Conservation (phyloP, 2,888 invertebrate genomes). For the Dolichopus griseipennis region DNA sequence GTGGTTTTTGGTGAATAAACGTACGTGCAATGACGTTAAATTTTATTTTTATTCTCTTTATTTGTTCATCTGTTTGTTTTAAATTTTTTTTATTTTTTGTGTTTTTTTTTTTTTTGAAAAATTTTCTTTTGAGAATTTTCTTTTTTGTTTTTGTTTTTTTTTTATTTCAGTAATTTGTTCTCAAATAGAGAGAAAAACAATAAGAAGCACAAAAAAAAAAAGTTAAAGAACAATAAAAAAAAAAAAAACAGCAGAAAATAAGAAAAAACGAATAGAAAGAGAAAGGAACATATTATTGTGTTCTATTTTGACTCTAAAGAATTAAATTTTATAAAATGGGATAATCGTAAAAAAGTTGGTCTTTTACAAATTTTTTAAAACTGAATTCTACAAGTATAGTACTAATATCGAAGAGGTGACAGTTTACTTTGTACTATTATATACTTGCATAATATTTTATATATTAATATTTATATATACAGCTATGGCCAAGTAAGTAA, state of each 20-base stretch:
- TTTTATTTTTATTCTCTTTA: not conserved
- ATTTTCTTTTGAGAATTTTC: not conserved
- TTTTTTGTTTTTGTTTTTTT: not conserved
- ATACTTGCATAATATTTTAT: too few relatives aligned
- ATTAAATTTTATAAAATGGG: constrained; percentile 2
- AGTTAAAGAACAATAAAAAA: not conserved
- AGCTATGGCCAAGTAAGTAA: too few relatives aligned
- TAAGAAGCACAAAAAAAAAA: not conserved
- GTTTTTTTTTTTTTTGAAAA: not conserved
- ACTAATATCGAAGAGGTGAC: too few relatives aligned
- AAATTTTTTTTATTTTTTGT: not conserved
- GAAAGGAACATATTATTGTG: not conserved
- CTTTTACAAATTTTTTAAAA: not conserved
- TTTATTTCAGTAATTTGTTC: too few relatives aligned
- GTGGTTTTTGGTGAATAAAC: not conserved
- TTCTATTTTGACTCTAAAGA: constrained; percentile 4
- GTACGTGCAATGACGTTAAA: constrained; percentile 4
- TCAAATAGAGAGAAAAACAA: too few relatives aligned
- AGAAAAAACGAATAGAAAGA: too few relatives aligned
- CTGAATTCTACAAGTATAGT: too few relatives aligned
- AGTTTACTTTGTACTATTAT: too few relatives aligned
- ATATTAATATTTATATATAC: too few relatives aligned
- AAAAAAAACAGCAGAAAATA: not conserved
- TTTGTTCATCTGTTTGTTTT: too few relatives aligned
- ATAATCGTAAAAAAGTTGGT: constrained; percentile 4